phyloP scores from a whole-genome alignment of 2,888 invertebrate species.

The Pocota personata region DNA sequence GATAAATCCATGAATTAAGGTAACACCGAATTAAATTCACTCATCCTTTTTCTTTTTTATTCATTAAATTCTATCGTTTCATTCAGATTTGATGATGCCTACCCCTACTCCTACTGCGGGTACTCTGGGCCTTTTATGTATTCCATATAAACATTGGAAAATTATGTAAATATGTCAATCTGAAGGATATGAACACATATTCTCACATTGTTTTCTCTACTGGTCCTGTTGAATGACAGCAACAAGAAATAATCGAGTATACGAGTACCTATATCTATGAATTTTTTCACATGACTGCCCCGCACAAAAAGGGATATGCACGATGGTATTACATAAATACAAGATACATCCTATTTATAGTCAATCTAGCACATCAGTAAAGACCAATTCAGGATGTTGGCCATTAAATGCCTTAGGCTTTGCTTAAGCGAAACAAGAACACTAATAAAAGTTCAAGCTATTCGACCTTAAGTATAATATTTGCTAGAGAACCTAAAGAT shows the following conservation, averaged over 20 bases:
- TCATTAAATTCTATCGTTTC: slow-evolving; percentile 17
- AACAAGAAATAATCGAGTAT: slow-evolving; percentile 27
- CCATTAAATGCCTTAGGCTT: slow-evolving; percentile 40
- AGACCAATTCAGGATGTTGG: slow-evolving; percentile 30
- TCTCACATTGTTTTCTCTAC: neutral
- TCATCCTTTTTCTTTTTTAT: neutral
- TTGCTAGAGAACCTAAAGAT: neutral
- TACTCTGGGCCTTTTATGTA: neutral
- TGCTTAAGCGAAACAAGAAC: neutral
- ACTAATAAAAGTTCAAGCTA: slow-evolving; percentile 49
- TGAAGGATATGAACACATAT: slow-evolving; percentile 13
- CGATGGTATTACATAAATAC: slow-evolving; percentile 43
- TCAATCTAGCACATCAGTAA: neutral
- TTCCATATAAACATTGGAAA: neutral
- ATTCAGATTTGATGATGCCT: neutral
- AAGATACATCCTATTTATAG: slow-evolving; percentile 59
- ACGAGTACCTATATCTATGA: slow-evolving; percentile 23
- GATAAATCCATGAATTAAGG: slow-evolving; percentile 45
- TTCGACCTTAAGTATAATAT: slow-evolving; percentile 11
- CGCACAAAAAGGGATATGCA: slow-evolving; percentile 38
- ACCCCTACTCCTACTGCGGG: neutral
- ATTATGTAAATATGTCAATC: slow-evolving; percentile 45
- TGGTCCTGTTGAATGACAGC: slow-evolving; percentile 55
- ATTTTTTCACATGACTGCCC: slow-evolving; percentile 59
- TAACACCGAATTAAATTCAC: slow-evolving; percentile 29